phyloP scores from a whole-genome alignment of 2,113 vertebrate species.

The Leucopternis melanops region DNA sequence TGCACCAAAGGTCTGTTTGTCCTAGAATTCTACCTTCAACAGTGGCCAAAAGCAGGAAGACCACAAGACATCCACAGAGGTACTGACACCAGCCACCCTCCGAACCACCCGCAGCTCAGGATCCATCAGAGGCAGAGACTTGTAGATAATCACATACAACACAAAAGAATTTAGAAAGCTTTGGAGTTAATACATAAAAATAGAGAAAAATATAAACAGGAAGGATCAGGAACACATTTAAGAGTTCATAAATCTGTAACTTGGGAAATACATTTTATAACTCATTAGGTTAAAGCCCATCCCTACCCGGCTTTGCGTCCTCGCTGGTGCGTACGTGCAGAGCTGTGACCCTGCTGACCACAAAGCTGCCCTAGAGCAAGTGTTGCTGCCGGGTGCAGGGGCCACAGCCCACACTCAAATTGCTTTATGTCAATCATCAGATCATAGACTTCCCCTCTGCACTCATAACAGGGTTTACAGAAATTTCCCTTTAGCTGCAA shows the following conservation, averaged over 20 bases:
- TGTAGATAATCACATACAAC: not conserved
- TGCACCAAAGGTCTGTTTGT: not conserved
- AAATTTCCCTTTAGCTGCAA: not conserved
- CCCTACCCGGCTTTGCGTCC: not conserved
- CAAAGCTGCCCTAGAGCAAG: not conserved
- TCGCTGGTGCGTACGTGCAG: rapidly evolving
- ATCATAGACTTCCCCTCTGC: not conserved
- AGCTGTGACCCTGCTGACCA: not conserved
- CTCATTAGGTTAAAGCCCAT: not conserved
- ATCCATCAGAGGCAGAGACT: not conserved
- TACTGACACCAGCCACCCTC: not conserved
- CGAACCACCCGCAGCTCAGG: rapidly evolving
- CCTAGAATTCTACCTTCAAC: not conserved
- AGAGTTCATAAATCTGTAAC: not conserved
- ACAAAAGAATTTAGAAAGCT: not conserved
- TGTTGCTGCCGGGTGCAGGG: rapidly evolving
- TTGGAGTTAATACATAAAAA: not conserved
- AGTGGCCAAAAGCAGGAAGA: not conserved
- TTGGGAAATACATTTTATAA: not conserved
- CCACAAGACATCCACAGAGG: not conserved
- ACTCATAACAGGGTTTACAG: not conserved
- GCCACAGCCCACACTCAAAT: not conserved
- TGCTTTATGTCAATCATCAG: rapidly evolving
- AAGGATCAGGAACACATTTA: not conserved
- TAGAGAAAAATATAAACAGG: not conserved